A percentile compares a stretch with the other conserved stretches of the same genome.
Evolutionary conservation across 1,140 invertebrate species (phyloP).

Genomic region (Pseudobourletiella spinata): DNA sequence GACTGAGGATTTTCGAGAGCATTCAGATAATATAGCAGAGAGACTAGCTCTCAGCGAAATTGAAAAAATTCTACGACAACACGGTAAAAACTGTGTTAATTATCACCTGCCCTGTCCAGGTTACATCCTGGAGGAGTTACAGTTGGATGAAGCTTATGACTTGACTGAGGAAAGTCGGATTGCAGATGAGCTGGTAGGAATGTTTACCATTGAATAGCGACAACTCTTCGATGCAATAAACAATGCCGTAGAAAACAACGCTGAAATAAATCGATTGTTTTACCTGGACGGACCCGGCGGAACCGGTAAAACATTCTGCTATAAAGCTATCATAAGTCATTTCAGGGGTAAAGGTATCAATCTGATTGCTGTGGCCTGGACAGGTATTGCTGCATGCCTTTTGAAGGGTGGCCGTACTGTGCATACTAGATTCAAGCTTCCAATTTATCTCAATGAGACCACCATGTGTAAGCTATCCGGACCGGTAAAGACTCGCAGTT

Average conservation of each 20-base stretch:
- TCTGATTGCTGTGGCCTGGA: slow-evolving; percentile 45
- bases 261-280: slow-evolving; percentile 45
- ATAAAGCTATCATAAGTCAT: slow-evolving; percentile 27
- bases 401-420: slow-evolving; percentile 45
- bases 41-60: not conserved
- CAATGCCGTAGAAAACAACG: slow-evolving; percentile 43
- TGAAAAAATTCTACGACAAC: not conserved
- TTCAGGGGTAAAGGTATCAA: slow-evolving; percentile 36
- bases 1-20: slow-evolving; percentile 13
- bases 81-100: not conserved
- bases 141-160: too few relatives aligned
- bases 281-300: slow-evolving; percentile 13
- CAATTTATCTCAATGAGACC: slow-evolving; percentile 27
- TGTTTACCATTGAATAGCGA: not conserved
- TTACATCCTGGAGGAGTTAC: too few relatives aligned
- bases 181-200: not conserved
- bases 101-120: slow-evolving; percentile 35
- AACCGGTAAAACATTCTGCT: slow-evolving; percentile 38
- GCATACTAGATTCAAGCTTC: slow-evolving; percentile 46
- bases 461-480: too few relatives aligned
- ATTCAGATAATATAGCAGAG: not conserved
- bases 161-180: not conserved
- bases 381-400: slow-evolving; percentile 48
- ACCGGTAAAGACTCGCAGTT: too few relatives aligned
- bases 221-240: not conserved